Evolutionary conservation across 92 coral and sea anemone genomes (phyloP), one percentile per base, ranked within the genome.

Genomic region (Porites rus): DNA sequence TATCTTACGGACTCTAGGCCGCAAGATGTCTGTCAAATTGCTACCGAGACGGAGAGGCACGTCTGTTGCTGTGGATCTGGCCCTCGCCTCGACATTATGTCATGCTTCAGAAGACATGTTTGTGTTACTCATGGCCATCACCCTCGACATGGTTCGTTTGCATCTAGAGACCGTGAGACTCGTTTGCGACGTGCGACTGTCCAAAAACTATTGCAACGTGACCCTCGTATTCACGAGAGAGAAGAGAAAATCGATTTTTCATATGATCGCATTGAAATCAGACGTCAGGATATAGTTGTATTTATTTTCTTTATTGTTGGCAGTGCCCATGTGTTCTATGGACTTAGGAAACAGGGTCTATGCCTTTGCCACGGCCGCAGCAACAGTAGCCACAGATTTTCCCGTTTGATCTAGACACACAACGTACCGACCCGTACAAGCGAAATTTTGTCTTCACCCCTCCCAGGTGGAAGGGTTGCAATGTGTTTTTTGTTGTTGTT

Each of bases 41-140:
- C 71, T 72, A 10, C 82, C 82, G 72, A 50, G 82, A 62, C 56
- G 82, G 19, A 61, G 82, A 13, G 72, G 82, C 72, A 78, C 63
- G 60, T 78, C 82, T 6, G 71, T 78, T 22, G 12, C 82, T 16
- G 82, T 78, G 28, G 58, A 63, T 16, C 20, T 78, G 22, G 82
- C 82, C 60, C 52, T 78, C 7, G 69, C 82, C 7, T n/a, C 60
- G 70, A 59, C 71, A 24, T 31, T 63, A 72, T 60, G 71, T 7
- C 63, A 62, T 43, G 28, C 70, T 12, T 25, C 14, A 10, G 62
- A 77, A 38, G 81, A 77, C 22, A 63, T 63, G 72, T 24, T 62
- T 69, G 60, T 63, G 19, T 50, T 78, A 24, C 60, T 78, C 16
- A 43, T 63, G 72, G 82, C 82, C 28, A 38, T 62, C 82, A 63